Base-by-base conservation (phyloP, 2,888 invertebrate genomes). In the Erynnis tages region DNA sequence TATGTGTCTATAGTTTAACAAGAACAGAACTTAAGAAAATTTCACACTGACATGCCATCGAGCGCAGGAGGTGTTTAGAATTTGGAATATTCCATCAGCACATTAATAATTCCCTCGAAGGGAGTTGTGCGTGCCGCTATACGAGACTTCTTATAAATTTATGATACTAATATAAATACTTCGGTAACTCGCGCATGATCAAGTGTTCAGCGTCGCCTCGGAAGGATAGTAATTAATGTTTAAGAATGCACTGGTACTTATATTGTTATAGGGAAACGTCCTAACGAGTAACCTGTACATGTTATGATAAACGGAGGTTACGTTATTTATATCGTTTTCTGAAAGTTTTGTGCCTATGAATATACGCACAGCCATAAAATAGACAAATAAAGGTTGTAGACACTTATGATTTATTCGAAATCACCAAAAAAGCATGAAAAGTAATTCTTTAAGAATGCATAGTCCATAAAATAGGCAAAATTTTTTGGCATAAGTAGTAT, bases 151-250 rank as follows among this genome's bases (percentile, higher is more conserved):
- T 82, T 78, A 81, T 71, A 73, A 81, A 83, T 83, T 82, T 83
- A 83, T 82, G 80, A 78, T 74, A 76, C 78, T 73, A 82, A 81
- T 82, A 81, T 82, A 82, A 83, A 83, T 83, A 82, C 82, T 83
- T 43, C 56, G 64, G 61, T 61, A 73, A 77, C 74, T 76, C 71
- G 57, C 56, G 62, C 65, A 69, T 71, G 71, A 78, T 76, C 69
- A 71, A 76, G 66, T 71, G 57, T 61, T 66, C 57, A 57, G 56
- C 55, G 65, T 13, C 23, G 44, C 27, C 4, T 37, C 5, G 17
- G 4, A 29, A 17, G 16, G 16, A 17, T 40, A 41, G 17, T 41
- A 41, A 19, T 13, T 6, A 30, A 4, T 8, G 10, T 14, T 7
- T 14, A 11, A n/a, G n/a, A 27, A 40, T 11, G n/a, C 14, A 40